These are phyloP conservation scores for Drosophila neocordata DNA, from an alignment of 1,140 invertebrate genomes.

Conservation along the genomic window DNA sequence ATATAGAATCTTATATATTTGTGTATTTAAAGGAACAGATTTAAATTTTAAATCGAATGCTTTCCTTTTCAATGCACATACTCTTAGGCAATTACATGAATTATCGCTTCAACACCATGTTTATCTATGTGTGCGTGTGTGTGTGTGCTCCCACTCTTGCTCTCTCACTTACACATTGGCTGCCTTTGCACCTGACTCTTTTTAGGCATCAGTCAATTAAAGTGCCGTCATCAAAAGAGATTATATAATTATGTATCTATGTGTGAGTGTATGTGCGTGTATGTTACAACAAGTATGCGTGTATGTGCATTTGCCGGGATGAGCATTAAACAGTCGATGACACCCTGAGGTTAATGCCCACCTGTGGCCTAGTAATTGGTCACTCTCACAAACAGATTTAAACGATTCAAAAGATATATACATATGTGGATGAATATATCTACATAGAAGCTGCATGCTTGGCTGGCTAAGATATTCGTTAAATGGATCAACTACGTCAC, in stretches of 20 bases:
- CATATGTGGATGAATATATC: background rate
- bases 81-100: conserved; percentile 49
- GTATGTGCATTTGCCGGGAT: conserved; percentile 27
- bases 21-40: background rate
- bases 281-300: background rate
- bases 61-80: conserved; percentile 27
- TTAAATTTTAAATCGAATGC: background rate
- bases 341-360: conserved; percentile 32
- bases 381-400: conserved; percentile 7
- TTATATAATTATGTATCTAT: conserved; percentile 31
- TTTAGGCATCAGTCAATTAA: conserved; percentile 23
- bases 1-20: too few relatives aligned
- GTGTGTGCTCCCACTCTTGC: too few relatives aligned
- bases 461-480: conserved; percentile 18
- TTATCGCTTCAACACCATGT: conserved; percentile 40
- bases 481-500: background rate
- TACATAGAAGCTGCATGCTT: conserved; percentile 13
- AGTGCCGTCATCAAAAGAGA: conserved; percentile 28
- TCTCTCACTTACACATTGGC: too few relatives aligned
- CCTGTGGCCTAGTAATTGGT: conserved; percentile 4
- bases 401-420: background rate
- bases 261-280: conserved; percentile 5
- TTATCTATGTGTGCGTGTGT: background rate
- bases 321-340: conserved; percentile 61
- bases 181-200: conserved; percentile 10